phyloP scores from a whole-genome alignment of 2,888 invertebrate species.

The Cryptocephalus primarius region DNA sequence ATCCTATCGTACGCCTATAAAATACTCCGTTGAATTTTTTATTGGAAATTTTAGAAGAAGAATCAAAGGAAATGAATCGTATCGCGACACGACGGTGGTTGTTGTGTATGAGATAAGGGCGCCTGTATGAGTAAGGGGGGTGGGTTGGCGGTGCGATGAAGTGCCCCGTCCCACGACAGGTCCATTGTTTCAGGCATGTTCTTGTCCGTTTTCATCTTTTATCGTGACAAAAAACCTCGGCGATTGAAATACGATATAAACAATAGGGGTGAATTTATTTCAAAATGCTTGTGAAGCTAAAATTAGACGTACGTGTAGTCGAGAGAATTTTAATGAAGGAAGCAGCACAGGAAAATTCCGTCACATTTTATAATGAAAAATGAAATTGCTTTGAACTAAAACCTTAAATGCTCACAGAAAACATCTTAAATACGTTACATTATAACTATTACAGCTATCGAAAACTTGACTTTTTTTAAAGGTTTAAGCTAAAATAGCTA shows the following conservation, averaged over 20 bases:
- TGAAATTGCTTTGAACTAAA: no score
- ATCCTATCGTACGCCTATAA: no score
- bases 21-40: no score
- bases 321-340: no score
- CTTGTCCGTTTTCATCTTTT: conserved; percentile 29
- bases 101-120: conserved; percentile 22
- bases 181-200: conserved; percentile 32
- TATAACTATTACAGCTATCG: no score
- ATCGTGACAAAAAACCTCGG: conserved; percentile 21
- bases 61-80: neutral
- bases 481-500: no score
- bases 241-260: conserved; percentile 26
- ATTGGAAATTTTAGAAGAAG: neutral
- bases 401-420: no score
- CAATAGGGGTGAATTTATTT: conserved; percentile 27
- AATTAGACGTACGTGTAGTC: neutral
- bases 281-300: conserved; percentile 13
- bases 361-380: no score
- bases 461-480: no score
- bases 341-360: no score
- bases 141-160: conserved; percentile 19
- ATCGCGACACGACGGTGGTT: conserved; percentile 1
- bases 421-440: no score
- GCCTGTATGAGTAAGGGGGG: conserved; percentile 19
- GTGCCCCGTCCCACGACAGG: conserved; percentile 21